Evolutionary conservation across 2,797 vertebrate species (phyloP).

Genomic region (Sphenodon punctatus): DNA sequence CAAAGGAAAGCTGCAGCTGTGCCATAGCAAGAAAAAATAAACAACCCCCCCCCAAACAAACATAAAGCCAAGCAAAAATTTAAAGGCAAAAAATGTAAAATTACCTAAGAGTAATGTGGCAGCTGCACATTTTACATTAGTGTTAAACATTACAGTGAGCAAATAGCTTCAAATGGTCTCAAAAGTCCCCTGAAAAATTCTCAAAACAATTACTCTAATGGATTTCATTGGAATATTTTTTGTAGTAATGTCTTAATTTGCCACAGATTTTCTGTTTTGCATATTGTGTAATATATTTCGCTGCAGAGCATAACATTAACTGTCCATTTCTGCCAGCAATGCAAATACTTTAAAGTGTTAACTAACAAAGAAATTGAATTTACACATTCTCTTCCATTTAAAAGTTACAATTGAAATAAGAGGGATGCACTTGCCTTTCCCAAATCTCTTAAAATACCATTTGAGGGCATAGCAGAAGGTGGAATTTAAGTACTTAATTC

Average conservation of each 20-base stretch:
- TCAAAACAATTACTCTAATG: conserved; percentile 3
- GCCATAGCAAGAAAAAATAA: not conserved
- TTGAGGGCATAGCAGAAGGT: not conserved
- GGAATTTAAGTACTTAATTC: not conserved
- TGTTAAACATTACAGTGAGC: not conserved
- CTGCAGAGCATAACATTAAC: conserved; percentile 2
- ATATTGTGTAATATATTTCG: not conserved
- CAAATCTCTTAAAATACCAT: not conserved
- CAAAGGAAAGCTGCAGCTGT: not conserved
- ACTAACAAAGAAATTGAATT: not conserved
- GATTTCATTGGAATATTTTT: not conserved
- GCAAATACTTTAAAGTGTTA: not conserved
- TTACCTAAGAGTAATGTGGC: not conserved
- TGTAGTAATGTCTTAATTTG: not conserved
- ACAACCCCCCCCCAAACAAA: too few relatives aligned
- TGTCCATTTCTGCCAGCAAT: not conserved
- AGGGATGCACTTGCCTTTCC: not conserved
- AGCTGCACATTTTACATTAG: not conserved
- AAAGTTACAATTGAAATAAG: not conserved
- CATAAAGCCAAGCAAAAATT: not conserved
- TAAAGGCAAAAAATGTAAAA: not conserved
- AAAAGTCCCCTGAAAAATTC: not conserved
- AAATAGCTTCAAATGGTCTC: not conserved
- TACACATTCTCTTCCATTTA: not conserved
- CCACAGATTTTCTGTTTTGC: not conserved